Evolutionary conservation across 2,797 vertebrate genomes (phyloP), one percentile per base, ranked within the genome.

Genomic region (Chelon auratus): DNA sequence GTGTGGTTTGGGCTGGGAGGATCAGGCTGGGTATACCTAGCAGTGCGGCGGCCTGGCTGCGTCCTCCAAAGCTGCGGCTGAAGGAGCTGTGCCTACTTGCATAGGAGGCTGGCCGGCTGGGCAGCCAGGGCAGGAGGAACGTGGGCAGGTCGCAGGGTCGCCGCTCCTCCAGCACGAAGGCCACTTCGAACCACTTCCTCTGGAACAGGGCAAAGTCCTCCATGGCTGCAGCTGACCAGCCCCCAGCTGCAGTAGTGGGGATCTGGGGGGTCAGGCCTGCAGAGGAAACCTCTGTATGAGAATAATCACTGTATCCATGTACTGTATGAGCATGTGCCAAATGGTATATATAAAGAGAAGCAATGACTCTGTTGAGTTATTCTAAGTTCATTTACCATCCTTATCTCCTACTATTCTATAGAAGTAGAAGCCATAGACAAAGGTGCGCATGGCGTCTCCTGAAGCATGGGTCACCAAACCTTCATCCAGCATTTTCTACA

Each of bases 51-150:
- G 97, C 97, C 93, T 99, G 98, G 95, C 98, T 99, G 92, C 98
- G 97, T 89, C 98, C 98, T 92, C 98, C 98, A 78, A 99, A 99
- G 93, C 98, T 99, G 94, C 98, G 97, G 94, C 98, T 99, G 94
- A 99, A 99, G 93, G 98, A 99, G 93, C 98, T 99, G 94, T 99
- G 97, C 91, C 98, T 96, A 95, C 98, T 99, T 91, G 98, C 97
- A 53, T 99, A 99, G 83, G 98, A 99, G 65, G 98, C 96, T 0
- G 98, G 97, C 77, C 98, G 95, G 87, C 98, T 99, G 72, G 98
- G 98, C 76, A 99, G 92, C 97, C 97, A 97, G 18, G 98, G 98
- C 86, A 99, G 90, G 30, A 99, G 93, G 85, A 99, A 99, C 0
- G 95, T 94, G 0, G 98, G 98, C 39, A 99, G 96, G 81, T 99